Evolutionary conservation across 2,113 vertebrate species (phyloP).

Genomic region (Haemorhous mexicanus): DNA sequence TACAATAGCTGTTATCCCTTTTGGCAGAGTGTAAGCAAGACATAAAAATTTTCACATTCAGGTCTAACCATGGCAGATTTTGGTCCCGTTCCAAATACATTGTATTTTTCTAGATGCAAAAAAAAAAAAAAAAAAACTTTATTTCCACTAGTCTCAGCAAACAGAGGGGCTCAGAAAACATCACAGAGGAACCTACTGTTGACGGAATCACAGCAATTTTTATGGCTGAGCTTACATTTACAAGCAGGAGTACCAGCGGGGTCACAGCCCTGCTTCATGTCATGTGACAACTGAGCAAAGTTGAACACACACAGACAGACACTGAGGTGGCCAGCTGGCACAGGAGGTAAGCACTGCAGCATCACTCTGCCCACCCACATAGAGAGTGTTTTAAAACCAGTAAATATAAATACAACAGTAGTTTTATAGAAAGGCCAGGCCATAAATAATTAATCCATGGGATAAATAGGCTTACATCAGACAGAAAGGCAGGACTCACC

Average conservation of each 20-base stretch:
- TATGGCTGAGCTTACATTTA: constrained; percentile 76
- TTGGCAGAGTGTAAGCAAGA: neutral
- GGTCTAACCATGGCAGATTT: neutral
- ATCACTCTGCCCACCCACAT: constrained; percentile 73
- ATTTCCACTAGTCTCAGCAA: constrained; percentile 20
- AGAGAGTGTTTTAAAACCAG: constrained; percentile 19
- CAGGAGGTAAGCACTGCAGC: neutral
- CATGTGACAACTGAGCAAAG: constrained; percentile 46
- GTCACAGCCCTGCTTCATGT: constrained; percentile 77
- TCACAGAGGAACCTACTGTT: constrained; percentile 52
- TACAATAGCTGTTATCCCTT: neutral
- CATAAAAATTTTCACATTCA: neutral
- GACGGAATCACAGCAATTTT: constrained; percentile 71
- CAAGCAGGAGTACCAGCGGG: constrained; percentile 68
- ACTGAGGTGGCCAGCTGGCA: constrained; percentile 75
- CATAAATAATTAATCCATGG: constrained; percentile 63
- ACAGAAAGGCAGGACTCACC: neutral
- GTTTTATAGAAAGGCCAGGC: constrained; percentile 47
- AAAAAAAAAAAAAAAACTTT: neutral
- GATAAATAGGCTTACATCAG: constrained; percentile 38
- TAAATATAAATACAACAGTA: constrained; percentile 60
- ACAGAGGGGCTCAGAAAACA: constrained; percentile 36
- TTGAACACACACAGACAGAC: constrained; percentile 72
- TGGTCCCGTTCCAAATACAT: neutral
- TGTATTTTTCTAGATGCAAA: neutral